Evolutionary conservation across 2,888 invertebrate species (phyloP).

Genomic region (Hipparchia sbordonii): DNA sequence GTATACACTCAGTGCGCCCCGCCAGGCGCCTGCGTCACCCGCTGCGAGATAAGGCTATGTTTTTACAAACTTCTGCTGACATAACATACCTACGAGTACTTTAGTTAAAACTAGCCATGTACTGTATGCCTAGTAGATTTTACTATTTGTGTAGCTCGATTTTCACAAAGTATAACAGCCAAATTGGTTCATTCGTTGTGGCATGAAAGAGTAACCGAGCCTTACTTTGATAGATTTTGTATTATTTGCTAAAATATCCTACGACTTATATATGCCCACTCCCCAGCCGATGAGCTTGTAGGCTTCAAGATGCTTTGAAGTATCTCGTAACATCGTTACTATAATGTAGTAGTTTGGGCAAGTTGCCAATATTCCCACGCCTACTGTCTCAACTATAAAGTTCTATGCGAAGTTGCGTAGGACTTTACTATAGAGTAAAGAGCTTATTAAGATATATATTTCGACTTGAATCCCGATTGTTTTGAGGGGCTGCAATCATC

Average conservation of each 20-base stretch:
- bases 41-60: constrained; percentile 44
- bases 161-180: too few species aligned
- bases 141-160: not conserved
- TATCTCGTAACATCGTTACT: not conserved
- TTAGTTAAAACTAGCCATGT: not conserved
- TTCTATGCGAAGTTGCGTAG: constrained; percentile 22
- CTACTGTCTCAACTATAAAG: constrained; percentile 6
- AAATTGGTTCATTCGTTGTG: too few species aligned
- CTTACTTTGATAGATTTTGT: too few species aligned
- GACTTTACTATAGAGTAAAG: constrained; percentile 23
- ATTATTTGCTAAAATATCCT: too few species aligned
- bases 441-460: too few species aligned
- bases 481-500: too few species aligned
- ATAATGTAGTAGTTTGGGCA: not conserved
- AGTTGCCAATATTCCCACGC: constrained; percentile 30
- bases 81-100: not conserved
- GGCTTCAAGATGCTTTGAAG: not conserved
- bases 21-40: constrained; percentile 50
- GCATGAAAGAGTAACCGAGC: too few species aligned
- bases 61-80: constrained; percentile 1
- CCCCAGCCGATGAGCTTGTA: not conserved
- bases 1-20: constrained; percentile 39
- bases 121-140: not conserved
- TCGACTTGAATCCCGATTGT: too few species aligned
- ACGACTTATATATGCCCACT: not conserved